A percentile compares a stretch with the other conserved stretches of the same genome.
Conservation (phyloP, 2,113 vertebrate species). For the Notothenia coriiceps region DNA sequence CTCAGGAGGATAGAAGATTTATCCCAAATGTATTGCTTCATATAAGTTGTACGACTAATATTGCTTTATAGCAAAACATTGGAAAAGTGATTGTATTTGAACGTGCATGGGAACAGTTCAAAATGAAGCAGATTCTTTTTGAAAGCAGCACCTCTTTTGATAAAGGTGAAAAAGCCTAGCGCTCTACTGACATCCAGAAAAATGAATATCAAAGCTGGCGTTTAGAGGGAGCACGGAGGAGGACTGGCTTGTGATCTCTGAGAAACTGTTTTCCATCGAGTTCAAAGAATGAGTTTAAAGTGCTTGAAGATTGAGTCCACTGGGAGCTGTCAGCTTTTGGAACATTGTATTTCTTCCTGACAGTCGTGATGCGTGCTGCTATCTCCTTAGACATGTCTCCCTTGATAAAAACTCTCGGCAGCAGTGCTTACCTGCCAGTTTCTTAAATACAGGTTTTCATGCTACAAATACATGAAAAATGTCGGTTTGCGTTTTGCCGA, state of each 20-base stretch:
- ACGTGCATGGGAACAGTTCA: neutral
- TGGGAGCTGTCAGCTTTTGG: constrained; percentile 27
- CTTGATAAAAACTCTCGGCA: constrained; percentile 15
- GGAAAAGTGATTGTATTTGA: neutral
- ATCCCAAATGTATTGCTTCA: neutral
- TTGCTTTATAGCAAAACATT: neutral
- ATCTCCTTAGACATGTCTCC: constrained; percentile 15
- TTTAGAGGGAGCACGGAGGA: constrained; percentile 10
- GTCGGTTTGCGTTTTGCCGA: neutral
- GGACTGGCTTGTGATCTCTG: constrained; percentile 17
- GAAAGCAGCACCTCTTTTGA: neutral
- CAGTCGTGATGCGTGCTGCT: constrained; percentile 20
- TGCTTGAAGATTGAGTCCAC: constrained; percentile 16
- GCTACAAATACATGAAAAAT: neutral
- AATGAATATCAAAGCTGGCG: constrained; percentile 7
- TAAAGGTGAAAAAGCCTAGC: neutral
- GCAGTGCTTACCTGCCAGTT: constrained; percentile 3
- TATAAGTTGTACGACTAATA: neutral
- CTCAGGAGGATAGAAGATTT: neutral
- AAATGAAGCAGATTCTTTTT: neutral
- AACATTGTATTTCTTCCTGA: constrained; percentile 26
- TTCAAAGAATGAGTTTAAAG: constrained; percentile 36
- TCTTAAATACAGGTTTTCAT: neutral
- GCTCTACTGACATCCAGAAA: neutral
- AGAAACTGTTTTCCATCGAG: constrained; percentile 10